These are phyloP conservation scores for Drosophila equinoxialis DNA, from an alignment of 1,140 invertebrate species.

Conservation along the genomic window DNA sequence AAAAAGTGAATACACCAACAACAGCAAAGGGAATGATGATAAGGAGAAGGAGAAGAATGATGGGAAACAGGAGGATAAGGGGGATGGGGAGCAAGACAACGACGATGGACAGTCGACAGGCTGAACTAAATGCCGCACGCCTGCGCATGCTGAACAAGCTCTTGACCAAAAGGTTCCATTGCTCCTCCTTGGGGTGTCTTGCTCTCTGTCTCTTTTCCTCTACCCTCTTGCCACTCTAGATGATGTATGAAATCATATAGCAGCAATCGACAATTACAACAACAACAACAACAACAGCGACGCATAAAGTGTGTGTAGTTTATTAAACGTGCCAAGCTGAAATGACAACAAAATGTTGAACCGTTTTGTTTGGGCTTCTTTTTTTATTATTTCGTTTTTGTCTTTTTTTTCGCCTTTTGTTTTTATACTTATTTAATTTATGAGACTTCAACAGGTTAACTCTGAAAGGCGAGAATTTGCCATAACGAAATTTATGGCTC, in stretches of 20 bases:
- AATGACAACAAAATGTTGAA: slow-evolving; percentile 62
- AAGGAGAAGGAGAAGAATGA: slow-evolving; percentile 27
- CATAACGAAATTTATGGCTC: slow-evolving; percentile 37
- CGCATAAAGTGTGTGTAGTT: slow-evolving; percentile 69
- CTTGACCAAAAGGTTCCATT: not conserved
- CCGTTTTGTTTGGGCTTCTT: slow-evolving; percentile 28
- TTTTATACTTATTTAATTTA: slow-evolving; percentile 60
- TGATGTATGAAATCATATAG: slow-evolving; percentile 82
- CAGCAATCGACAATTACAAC: slow-evolving; percentile 63
- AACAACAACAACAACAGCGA: slow-evolving; percentile 33
- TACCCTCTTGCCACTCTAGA: slow-evolving; percentile 27
- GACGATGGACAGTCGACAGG: slow-evolving; percentile 60
- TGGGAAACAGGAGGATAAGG: not conserved
- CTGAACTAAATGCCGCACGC: slow-evolving; percentile 82
- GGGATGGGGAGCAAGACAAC: not conserved
- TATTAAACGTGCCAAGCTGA: slow-evolving; percentile 70
- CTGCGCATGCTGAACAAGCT: slow-evolving; percentile 75
- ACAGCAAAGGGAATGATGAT: slow-evolving; percentile 24
- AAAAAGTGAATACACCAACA: slow-evolving; percentile 48
- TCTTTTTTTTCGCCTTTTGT: slow-evolving; percentile 8
- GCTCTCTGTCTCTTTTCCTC: slow-evolving; percentile 14
- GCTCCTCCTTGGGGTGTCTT: slow-evolving; percentile 39
- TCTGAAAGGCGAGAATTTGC: slow-evolving; percentile 66
- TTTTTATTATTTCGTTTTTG: not conserved
- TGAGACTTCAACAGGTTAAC: slow-evolving; percentile 72